These are phyloP conservation scores for Sphecodes monilicornis DNA, from an alignment of 2,888 invertebrate genomes.

Conservation along the genomic window DNA sequence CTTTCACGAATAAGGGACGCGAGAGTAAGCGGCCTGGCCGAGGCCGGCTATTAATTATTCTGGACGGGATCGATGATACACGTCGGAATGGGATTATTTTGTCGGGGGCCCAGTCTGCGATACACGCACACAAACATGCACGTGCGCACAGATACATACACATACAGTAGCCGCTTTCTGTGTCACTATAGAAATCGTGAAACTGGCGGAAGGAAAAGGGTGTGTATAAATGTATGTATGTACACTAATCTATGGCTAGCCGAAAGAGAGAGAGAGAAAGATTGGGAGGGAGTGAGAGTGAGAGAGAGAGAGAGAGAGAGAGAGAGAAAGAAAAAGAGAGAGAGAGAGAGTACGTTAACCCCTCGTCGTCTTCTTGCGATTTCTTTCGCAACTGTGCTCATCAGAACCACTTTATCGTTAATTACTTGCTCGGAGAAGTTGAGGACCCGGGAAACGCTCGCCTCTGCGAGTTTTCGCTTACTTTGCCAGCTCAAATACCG, in stretches of 20 bases:
- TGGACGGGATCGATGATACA: constrained; percentile 40
- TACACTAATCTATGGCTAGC: not conserved
- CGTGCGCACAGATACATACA: not conserved
- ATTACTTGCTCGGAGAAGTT: constrained; percentile 1
- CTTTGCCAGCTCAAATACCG: not conserved
- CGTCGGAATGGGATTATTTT: constrained; percentile 42
- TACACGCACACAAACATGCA: not conserved
- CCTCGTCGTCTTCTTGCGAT: not conserved
- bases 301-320: not conserved
- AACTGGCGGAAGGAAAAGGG: not conserved
- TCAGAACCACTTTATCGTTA: not conserved
- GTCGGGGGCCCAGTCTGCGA: not conserved
- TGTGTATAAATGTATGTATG: too few species aligned
- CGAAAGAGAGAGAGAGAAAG: not conserved
- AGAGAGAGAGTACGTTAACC: not conserved
- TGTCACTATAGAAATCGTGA: constrained; percentile 19
- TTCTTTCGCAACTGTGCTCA: constrained; percentile 13
- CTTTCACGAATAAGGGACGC: constrained; percentile 41
- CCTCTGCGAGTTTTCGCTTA: not conserved
- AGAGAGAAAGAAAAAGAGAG: not conserved
- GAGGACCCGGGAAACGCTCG: not conserved
- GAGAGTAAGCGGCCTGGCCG: constrained; percentile 7
- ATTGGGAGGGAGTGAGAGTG: too few species aligned
- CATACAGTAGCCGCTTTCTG: not conserved
- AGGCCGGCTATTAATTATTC: constrained; percentile 51